phyloP scores from a whole-genome alignment of 2,113 vertebrate species.

The Siphamia tubifer region DNA sequence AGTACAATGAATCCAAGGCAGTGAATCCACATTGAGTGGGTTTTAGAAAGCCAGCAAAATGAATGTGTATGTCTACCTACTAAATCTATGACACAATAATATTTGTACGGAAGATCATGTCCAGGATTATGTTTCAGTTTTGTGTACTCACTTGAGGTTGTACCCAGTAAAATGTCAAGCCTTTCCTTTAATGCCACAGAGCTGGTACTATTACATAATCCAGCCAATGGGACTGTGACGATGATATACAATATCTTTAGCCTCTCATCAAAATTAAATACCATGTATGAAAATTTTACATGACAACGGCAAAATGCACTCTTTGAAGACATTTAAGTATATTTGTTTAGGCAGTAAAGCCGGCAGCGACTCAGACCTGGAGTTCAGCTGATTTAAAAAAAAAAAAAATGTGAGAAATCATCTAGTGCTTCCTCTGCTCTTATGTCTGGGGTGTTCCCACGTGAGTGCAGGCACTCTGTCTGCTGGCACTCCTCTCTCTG shows the following conservation, averaged over 20 bases:
- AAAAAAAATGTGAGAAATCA: background rate
- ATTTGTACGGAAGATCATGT: no score
- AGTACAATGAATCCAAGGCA: background rate
- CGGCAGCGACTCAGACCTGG: conserved; percentile 2
- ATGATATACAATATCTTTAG: background rate
- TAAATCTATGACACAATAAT: no score
- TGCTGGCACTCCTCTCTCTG: conserved; percentile 28
- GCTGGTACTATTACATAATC: background rate
- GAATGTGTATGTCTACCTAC: no score
- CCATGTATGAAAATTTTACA: background rate
- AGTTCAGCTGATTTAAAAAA: background rate
- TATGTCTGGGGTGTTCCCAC: conserved; percentile 22
- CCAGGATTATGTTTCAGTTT: no score
- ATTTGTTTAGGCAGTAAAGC: conserved; percentile 15
- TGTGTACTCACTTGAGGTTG: no score
- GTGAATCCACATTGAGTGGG: no score
- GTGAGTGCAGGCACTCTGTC: conserved; percentile 3
- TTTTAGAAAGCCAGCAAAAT: no score
- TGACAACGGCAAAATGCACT: background rate
- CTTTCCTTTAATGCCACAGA: no score
- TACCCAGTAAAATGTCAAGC: background rate
- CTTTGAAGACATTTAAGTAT: background rate
- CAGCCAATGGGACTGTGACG: background rate
- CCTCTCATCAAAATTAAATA: background rate
- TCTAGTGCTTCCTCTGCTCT: background rate